Percentiles rank a stretch among this genome's conserved stretches.
phyloP scores from a whole-genome alignment of 30 jellyfish, hydroid and myxozoan species.

The Hydractinia symbiolongicarpus region DNA sequence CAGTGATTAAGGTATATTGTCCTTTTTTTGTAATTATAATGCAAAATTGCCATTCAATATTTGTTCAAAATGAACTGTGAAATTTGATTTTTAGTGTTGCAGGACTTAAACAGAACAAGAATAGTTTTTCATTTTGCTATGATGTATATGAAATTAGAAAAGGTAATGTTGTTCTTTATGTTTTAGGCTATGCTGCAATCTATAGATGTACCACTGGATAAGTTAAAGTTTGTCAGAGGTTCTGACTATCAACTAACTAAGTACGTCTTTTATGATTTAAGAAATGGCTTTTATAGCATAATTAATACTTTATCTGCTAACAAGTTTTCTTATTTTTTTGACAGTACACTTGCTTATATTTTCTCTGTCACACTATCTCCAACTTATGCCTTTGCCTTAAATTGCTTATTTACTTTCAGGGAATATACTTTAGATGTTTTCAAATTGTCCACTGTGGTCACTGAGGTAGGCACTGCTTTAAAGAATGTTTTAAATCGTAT shows the following conservation, averaged over 20 bases:
- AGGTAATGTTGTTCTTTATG: neutral
- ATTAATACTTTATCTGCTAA: no score
- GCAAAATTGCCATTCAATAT: neutral
- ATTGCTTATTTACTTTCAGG: constrained; percentile 32
- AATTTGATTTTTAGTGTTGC: neutral
- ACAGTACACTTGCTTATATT: neutral
- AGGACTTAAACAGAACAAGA: no score
- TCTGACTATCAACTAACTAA: constrained; percentile 89
- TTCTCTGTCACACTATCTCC: neutral
- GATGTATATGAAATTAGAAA: no score
- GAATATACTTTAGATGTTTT: constrained; percentile 91
- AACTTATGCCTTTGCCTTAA: neutral
- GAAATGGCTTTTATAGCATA: no score
- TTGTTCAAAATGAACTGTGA: neutral
- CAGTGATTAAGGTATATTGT: constrained; percentile 69
- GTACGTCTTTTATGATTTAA: constrained; percentile 11
- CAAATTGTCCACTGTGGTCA: constrained; percentile 93
- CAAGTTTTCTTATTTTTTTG: no score
- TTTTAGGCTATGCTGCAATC: constrained; percentile 93
- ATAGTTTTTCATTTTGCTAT: no score
- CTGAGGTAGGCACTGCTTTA: constrained; percentile 56
- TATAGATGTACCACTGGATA: constrained; percentile 92
- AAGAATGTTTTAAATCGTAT: neutral
- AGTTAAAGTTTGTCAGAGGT: constrained; percentile 96
- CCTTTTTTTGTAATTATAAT: neutral